Conservation (phyloP, 2,888 invertebrate species). For the Rhagophthalmus giganteus region DNA sequence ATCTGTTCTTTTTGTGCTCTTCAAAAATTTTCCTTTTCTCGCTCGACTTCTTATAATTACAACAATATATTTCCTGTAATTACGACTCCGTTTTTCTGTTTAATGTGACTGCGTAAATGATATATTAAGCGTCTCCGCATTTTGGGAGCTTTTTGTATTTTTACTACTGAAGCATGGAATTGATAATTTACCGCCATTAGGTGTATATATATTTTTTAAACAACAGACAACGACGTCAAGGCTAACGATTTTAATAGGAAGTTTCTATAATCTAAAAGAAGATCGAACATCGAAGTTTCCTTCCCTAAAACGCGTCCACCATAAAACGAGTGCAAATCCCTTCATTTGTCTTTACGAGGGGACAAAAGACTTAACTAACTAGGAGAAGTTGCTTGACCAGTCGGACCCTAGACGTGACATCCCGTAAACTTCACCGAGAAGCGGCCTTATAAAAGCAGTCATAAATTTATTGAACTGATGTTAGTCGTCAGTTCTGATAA, state of each 20-base stretch:
- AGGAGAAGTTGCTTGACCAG: constrained; percentile 40
- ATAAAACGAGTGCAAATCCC: constrained; percentile 53
- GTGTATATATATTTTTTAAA: too few relatives aligned
- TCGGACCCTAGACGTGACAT: constrained; percentile 39
- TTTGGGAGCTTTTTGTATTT: too few relatives aligned
- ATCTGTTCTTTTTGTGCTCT: not conserved
- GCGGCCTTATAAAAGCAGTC: constrained; percentile 42
- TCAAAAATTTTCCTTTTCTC: not conserved
- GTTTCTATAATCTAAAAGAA: constrained; percentile 1
- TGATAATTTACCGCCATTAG: too few relatives aligned
- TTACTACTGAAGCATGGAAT: too few relatives aligned
- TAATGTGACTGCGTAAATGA: too few relatives aligned
- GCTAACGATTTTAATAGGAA: constrained; percentile 4
- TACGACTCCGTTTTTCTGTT: too few relatives aligned
- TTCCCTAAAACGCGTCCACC: constrained; percentile 42
- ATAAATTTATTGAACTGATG: constrained; percentile 44
- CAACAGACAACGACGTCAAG: too few relatives aligned
- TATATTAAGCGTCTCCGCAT: too few relatives aligned
- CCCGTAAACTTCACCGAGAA: constrained; percentile 42
- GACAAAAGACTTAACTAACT: constrained; percentile 53
- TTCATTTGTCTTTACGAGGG: constrained; percentile 54
- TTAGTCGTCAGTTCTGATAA: constrained; percentile 37
- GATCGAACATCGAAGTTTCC: not conserved
- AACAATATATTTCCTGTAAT: not conserved
- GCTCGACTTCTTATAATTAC: not conserved